A percentile compares a stretch with the other conserved stretches of the same genome.
Evolutionary conservation across 2,113 vertebrate species (phyloP).

Genomic region (Pseudorectes ferrugineus): DNA sequence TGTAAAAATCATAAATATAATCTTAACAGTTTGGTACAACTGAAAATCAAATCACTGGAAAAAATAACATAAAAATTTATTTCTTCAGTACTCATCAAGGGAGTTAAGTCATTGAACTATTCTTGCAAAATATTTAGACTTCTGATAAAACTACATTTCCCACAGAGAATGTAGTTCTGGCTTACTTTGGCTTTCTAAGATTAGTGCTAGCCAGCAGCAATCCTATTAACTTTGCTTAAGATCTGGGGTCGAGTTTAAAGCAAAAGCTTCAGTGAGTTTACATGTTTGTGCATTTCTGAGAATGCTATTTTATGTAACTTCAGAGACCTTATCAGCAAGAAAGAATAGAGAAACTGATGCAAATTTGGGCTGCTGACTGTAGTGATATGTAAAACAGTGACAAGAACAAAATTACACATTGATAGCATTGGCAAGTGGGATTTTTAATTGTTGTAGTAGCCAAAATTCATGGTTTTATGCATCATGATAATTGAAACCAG

Average conservation of each 20-base stretch:
- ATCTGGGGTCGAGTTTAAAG: not conserved
- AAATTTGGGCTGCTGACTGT: not conserved
- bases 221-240: not conserved
- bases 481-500: not conserved
- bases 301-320: constrained; percentile 3
- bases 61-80: not conserved
- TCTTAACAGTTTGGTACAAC: not conserved
- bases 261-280: not conserved
- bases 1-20: not conserved
- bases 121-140: not conserved
- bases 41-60: not conserved
- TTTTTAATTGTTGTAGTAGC: not conserved
- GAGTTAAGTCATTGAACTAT: not conserved
- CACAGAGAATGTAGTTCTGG: not conserved
- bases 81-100: not conserved
- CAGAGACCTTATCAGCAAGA: not conserved
- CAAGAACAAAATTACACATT: not conserved
- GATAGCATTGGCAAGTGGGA: not conserved
- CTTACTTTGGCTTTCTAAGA: not conserved
- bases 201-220: not conserved
- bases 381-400: not conserved
- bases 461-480: not conserved
- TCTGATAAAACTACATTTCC: not conserved
- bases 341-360: not conserved
- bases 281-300: constrained; percentile 26